A percentile compares a stretch with the other conserved stretches of the same genome.
Evolutionary conservation across 1,140 invertebrate species (phyloP).

Genomic region (Pectinophora gossypiella): DNA sequence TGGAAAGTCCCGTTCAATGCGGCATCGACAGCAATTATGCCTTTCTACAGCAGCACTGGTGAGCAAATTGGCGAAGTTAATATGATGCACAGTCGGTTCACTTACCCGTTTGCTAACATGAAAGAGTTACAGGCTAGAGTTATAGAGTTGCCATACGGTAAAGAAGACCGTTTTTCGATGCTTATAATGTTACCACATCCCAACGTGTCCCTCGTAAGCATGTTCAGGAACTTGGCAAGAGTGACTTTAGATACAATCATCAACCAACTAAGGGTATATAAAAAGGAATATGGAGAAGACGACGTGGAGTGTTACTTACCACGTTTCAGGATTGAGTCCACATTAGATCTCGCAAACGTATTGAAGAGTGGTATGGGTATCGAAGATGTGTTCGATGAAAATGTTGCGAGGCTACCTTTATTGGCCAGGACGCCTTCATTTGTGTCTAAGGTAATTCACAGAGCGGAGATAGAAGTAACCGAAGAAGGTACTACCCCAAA

Average conservation of each 20-base stretch:
- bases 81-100: constrained; percentile 78
- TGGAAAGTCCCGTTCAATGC: constrained; percentile 86
- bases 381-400: constrained; percentile 79
- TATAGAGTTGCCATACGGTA: constrained; percentile 84
- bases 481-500: constrained; percentile 88
- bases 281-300: constrained; percentile 72
- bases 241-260: constrained; percentile 76
- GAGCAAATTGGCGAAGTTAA: constrained; percentile 73
- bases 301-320: constrained; percentile 82
- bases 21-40: constrained; percentile 71
- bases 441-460: constrained; percentile 80
- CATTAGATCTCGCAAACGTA: constrained; percentile 76
- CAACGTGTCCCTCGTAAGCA: constrained; percentile 64
- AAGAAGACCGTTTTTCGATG: constrained; percentile 80
- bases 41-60: constrained; percentile 75
- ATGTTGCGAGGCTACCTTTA: constrained; percentile 70
- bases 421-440: constrained; percentile 57
- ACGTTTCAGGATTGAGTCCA: constrained; percentile 81
- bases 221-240: constrained; percentile 74
- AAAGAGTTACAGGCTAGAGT: constrained; percentile 77
- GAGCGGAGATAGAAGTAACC: constrained; percentile 88
- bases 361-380: constrained; percentile 79
- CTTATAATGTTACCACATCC: constrained; percentile 80
- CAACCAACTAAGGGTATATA: constrained; percentile 62
- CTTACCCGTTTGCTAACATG: constrained; percentile 76